Evolutionary conservation across 1,140 invertebrate genomes (phyloP), one percentile per base, ranked within the genome.

Genomic region (Drosophila mojavensis): DNA sequence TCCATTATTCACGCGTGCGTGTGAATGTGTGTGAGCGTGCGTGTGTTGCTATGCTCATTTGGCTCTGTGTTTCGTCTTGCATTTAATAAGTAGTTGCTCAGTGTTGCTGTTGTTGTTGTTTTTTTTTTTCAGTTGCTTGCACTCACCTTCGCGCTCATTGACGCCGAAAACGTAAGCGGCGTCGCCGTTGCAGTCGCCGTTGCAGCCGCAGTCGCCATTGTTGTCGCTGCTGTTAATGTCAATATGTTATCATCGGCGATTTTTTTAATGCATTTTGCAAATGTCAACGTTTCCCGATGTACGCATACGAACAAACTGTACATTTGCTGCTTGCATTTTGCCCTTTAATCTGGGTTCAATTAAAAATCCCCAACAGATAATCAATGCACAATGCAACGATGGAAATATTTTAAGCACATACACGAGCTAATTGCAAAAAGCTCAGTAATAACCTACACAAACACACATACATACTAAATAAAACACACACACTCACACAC

Each of bases 261-360:
- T 33, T 39, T 60, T 60, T 47, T 43, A 62, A 56, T 68, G 55
- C 36, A 20, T 62, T 76, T 72, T 76, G 47, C 60, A 75, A 74
- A 79, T 75, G 77, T 79, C 59, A 79, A 74, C 59, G 56, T 28
- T 20, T 61, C 30, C 15, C 30, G 33, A 54, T 39, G 6, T 45
- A 51, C 39, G 17, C 28, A 39, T 30, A 47, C 28, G 30, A 45
- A 24, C 33, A 33, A 3, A 45, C 50, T 53, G 24, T 51, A 62
- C 20, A 55, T 56, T 55, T 64, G 53, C 55, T 41, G 39, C 59
- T 54, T 59, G 6, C n/a, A 56, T 64, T 45, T 15, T 69, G 63
- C 63, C 36, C 56, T 55, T 68, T 84, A 81, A 85, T 79, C 83
- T 76, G 58, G 75, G 83, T 79, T 85, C 71, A 76, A 88, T 81